Evolutionary conservation across 2,113 vertebrate genomes (phyloP).

Genomic region (Zosterops lateralis): DNA sequence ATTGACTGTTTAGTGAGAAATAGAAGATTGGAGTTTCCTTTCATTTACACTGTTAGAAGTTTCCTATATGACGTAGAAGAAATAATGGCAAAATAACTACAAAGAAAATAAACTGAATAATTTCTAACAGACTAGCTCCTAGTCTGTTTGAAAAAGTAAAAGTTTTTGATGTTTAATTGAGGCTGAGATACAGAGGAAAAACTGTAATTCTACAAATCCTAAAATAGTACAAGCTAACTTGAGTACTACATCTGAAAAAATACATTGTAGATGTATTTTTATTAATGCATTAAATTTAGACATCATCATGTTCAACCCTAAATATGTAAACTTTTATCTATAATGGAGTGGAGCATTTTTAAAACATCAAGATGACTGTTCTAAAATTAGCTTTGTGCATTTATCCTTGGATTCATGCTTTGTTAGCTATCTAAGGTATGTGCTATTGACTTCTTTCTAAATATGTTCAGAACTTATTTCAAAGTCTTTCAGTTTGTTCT

Average conservation of each 20-base stretch:
- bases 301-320: background rate
- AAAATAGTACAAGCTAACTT: background rate
- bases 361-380: background rate
- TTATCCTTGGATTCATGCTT: background rate
- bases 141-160: background rate
- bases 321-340: background rate
- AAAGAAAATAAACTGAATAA: background rate
- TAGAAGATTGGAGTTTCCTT: background rate
- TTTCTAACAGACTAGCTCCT: background rate
- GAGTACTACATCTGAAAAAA: background rate
- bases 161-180: background rate
- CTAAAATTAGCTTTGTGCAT: background rate
- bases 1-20: background rate
- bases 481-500: background rate
- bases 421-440: background rate
- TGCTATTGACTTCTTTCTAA: background rate
- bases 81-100: background rate
- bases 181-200: background rate
- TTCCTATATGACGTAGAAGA: background rate
- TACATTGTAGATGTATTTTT: background rate
- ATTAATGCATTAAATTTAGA: background rate
- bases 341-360: background rate
- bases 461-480: background rate
- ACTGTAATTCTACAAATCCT: background rate
- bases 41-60: background rate